Evolutionary conservation across 2,888 invertebrate species (phyloP).

Genomic region (Magallana nippona): DNA sequence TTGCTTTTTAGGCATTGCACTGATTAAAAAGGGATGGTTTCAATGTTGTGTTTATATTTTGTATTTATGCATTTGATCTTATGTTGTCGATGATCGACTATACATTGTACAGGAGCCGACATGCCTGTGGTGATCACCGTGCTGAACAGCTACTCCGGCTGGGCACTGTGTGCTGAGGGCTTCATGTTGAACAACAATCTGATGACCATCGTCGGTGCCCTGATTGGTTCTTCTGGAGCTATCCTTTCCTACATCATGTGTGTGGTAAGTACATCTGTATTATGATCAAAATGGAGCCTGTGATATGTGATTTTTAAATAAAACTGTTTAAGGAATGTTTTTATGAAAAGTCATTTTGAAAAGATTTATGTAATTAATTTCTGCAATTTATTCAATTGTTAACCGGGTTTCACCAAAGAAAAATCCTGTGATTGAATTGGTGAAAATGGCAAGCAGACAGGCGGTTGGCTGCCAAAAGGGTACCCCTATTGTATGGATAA

Average conservation of each 20-base stretch:
- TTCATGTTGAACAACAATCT: conserved; percentile 95
- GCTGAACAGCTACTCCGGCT: conserved; percentile 94
- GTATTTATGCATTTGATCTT: neutral
- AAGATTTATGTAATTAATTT: too few species aligned
- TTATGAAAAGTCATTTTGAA: too few species aligned
- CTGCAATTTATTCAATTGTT: too few species aligned
- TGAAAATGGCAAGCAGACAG: too few species aligned
- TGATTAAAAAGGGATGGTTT: too few species aligned
- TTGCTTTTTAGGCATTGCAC: too few species aligned
- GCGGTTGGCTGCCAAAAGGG: too few species aligned
- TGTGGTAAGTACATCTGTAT: conserved; percentile 83
- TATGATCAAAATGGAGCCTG: neutral
- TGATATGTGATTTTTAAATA: neutral
- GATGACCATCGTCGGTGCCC: conserved; percentile 94
- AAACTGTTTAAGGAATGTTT: too few species aligned
- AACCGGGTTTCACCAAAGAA: too few species aligned
- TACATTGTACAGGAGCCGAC: conserved; percentile 87
- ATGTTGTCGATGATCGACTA: too few species aligned
- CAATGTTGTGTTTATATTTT: neutral
- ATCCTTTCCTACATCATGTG: conserved; percentile 97
- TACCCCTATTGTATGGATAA: too few species aligned
- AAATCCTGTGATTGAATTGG: too few species aligned
- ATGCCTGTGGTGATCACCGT: conserved; percentile 97
- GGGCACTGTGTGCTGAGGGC: conserved; percentile 96
- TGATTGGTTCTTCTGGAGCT: conserved; percentile 94